phyloP scores from a whole-genome alignment of 2,888 invertebrate genomes.

The Nematopogon swammerdamellus region DNA sequence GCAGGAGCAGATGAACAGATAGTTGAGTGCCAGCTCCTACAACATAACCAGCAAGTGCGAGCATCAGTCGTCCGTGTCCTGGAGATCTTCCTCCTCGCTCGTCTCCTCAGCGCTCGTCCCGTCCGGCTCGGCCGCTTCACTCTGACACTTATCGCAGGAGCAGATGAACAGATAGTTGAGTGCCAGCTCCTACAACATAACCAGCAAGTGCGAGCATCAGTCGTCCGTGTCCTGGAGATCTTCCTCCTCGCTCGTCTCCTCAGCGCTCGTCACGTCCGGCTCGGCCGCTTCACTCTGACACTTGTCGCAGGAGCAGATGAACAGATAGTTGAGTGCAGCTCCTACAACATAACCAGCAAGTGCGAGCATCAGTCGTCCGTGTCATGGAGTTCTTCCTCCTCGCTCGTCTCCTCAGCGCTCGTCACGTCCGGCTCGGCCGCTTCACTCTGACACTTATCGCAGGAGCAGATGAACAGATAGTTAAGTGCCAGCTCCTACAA shows the following conservation, averaged over 20 bases:
- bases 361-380: conserved; percentile 52
- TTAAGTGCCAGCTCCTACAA: conserved; percentile 75
- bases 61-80: conserved; percentile 49
- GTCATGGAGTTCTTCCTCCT: conserved; percentile 23
- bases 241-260: conserved; percentile 61
- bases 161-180: conserved; percentile 83
- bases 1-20: conserved; percentile 81
- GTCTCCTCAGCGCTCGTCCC: conserved; percentile 79
- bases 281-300: conserved; percentile 72
- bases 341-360: conserved; percentile 33
- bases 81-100: conserved; percentile 67
- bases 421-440: conserved; percentile 75
- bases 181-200: conserved; percentile 44
- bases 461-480: conserved; percentile 80
- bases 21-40: conserved; percentile 66
- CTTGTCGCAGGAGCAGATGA: conserved; percentile 77
- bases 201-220: conserved; percentile 51
- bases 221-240: conserved; percentile 33
- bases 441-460: conserved; percentile 74
- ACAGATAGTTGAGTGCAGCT: conserved; percentile 73
- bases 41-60: conserved; percentile 30
- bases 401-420: conserved; percentile 66
- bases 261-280: conserved; percentile 81
- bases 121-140: conserved; percentile 70
- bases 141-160: conserved; percentile 73